Base-by-base conservation (phyloP, 2,888 invertebrate species). In the Rhyacophila evoluta region DNA sequence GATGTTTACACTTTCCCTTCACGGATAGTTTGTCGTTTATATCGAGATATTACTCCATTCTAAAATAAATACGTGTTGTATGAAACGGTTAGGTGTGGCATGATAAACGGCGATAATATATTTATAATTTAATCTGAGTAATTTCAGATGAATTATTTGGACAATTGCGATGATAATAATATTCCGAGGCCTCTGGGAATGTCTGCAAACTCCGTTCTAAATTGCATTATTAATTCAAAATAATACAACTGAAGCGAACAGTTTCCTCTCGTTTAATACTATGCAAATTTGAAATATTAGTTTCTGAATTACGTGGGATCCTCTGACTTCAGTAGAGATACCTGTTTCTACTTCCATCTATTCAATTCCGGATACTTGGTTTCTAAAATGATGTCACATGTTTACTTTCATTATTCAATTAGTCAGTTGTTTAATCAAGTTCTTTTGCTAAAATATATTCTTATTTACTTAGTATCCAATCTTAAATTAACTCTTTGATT, bases 161-260 rank as follows among this genome's bases (percentile, higher is more conserved):
- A 15, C 19, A 55, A 19, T 55, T 55, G 55, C 12, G 10, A 55
- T 19, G 10, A 55, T 55, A 19, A 55, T 55, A 55, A 55, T 55
- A 55, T 33, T 33, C 25, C 55, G 8, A 8, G 1, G 55, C 55
- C 55, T 55, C 10, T 8, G 25, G 15, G 19, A 55, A 10, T 19
- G 55, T 55, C 15, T 55, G 55, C 55, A 55, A 10, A 55, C 19
- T 55, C 55, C 55, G 19, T 55, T 55, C 55, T 25, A 19, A 12
- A 15, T 55, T 55, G 55, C 55, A 55, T 55, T 55, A 55, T 8
- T 55, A 55, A 55, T 55, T 55, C 55, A 55, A 25, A 55, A 25
- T 33, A 33, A 33, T 55, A 55, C 8, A 10, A 19, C 55, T 10
- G 55, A 19, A 19, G 25, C 1, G 55, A 55, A 19, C 55, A 55